phyloP scores from a whole-genome alignment of 2,888 invertebrate species.

The Epistrophe eligans region DNA sequence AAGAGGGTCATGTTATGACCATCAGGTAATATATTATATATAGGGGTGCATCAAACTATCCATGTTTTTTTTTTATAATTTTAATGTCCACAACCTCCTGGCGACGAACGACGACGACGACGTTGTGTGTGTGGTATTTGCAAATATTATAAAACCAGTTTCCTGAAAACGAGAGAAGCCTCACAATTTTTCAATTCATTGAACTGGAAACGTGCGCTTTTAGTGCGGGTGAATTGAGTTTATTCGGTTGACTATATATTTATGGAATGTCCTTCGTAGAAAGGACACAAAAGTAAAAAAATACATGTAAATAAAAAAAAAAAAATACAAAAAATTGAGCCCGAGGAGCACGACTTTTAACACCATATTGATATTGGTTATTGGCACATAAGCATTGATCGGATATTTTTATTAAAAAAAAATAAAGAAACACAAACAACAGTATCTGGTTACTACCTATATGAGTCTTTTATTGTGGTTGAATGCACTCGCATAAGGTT shows the following conservation, averaged over 20 bases:
- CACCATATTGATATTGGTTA: constrained; percentile 75
- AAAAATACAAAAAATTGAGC: constrained; percentile 37
- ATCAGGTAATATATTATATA: neutral
- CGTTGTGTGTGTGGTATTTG: constrained; percentile 51
- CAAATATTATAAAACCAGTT: constrained; percentile 69
- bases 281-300: constrained; percentile 31
- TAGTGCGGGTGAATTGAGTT: constrained; percentile 55
- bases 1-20: constrained; percentile 46
- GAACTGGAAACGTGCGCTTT: constrained; percentile 72
- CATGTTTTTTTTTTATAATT: constrained; percentile 2
- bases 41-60: neutral
- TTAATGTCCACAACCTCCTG: constrained; percentile 3
- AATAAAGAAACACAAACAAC: constrained; percentile 36
- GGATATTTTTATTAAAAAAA: constrained; percentile 57
- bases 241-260: constrained; percentile 32
- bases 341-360: constrained; percentile 70
- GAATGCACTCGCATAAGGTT: constrained; percentile 36
- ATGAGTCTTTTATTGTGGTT: constrained; percentile 27
- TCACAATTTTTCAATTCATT: constrained; percentile 73
- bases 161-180: constrained; percentile 42
- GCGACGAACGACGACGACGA: neutral
- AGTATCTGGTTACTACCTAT: constrained; percentile 49
- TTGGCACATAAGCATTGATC: constrained; percentile 65
- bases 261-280: constrained; percentile 53
- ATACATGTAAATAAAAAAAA: neutral